Conservation (phyloP, 2,113 vertebrate genomes). For the Mixornis gularis region DNA sequence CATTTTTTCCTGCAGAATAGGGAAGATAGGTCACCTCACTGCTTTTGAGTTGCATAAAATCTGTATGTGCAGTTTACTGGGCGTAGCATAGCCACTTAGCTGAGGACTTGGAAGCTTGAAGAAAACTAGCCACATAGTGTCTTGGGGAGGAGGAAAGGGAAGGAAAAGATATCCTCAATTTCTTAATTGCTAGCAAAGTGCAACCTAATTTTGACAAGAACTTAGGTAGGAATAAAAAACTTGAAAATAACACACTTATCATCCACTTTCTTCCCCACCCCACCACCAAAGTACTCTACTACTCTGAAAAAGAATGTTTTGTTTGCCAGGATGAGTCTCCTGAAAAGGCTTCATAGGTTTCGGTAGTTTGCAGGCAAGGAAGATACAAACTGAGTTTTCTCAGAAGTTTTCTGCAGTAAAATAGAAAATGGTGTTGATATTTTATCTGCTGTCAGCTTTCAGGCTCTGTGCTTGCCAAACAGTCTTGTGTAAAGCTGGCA, state of each 20-base stretch:
- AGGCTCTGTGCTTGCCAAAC: neutral
- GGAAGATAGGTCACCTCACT: neutral
- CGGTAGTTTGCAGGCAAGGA: neutral
- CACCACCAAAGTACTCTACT: neutral
- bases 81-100: neutral
- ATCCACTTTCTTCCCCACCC: neutral
- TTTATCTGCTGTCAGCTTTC: neutral
- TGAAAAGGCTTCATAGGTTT: neutral
- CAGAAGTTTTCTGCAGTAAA: neutral
- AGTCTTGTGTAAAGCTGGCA: neutral
- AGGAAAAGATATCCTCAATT: rapidly evolving
- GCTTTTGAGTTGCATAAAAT: neutral
- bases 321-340: neutral
- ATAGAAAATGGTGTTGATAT: neutral
- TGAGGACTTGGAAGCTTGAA: neutral
- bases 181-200: neutral
- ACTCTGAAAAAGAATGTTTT: neutral
- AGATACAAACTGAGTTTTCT: neutral
- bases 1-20: neutral
- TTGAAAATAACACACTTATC: neutral
- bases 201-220: neutral
- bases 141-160: neutral
- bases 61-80: neutral
- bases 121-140: neutral
- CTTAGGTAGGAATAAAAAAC: neutral